Base-by-base conservation (phyloP, 1,140 invertebrate genomes). In the Tetramorium simillimum region DNA sequence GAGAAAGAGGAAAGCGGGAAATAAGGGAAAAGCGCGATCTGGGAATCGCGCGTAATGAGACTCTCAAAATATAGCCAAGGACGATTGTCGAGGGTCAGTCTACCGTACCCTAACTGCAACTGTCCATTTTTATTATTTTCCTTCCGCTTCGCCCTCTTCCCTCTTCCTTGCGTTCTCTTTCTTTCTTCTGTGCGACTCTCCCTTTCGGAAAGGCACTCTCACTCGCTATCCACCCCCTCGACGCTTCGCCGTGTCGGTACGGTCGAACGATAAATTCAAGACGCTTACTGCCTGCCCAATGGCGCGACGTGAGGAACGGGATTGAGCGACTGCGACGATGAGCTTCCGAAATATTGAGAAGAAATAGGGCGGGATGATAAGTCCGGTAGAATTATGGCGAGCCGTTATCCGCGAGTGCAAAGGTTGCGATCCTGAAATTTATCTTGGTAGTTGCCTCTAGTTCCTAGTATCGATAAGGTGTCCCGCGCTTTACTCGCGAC, bases 41-140 rank as follows among this genome's bases (percentile, higher is more conserved):
- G 85, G 90, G 92, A 93, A 93, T 94, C 89, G 89, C 87, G 92
- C 87, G 92, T 94, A 95, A 95, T 94, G 94, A 94, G 93, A 93
- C 94, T 93, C 91, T 92, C 89, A 91, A 93, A 93, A 92, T 94
- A 92, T 93, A 94, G 92, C 91, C 92, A 91, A 93, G 91, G 92
- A 93, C 94, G 91, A 94, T 94, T 94, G 94, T 95, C 91, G 92
- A 93, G 93, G 93, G 93, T 94, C 93, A 94, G 92, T 94, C 94
- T 95, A 94, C 88, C 94, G 92, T 94, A 92, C 89, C 75, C 92
- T 94, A 94, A 95, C 92, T 92, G 92, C 92, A 88, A 94, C 90
- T 95, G 93, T 93, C 93, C 92, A 91, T 94, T 94, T 94, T 94
- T 94, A 93, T 94, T 94, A 94, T 94, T 93, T 92, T 91, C 89